Base-by-base conservation (phyloP, 2,888 invertebrate genomes). In the Scotopteryx bipunctaria region DNA sequence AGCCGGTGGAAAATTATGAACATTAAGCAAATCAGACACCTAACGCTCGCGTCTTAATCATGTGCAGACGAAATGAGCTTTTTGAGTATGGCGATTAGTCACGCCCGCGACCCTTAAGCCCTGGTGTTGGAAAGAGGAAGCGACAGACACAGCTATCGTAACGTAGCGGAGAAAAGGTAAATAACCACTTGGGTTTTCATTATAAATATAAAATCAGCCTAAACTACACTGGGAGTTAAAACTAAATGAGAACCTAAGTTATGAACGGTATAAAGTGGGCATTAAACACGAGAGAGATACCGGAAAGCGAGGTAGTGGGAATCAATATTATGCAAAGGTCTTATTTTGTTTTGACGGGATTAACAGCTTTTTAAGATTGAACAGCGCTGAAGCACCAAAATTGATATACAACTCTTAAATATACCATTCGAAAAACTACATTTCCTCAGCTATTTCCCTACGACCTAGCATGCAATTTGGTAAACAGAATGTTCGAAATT, bases 31-130 rank as follows among this genome's bases (percentile, higher is more conserved):
- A 59, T 56, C 56, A 48, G 54, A 59, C 48, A 57, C 41, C 45
- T 37, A 46, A 57, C 54, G 56, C 51, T 41, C 23, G 9, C 51
- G 25, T 59, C 58, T 58, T 61, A 58, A 63, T 64, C 56, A 57
- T 55, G 58, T 59, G 52, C 52, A 45, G 38, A 32, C 35, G 48
- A 59, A 59, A 53, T 44, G 54, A 50, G 63, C 54, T 52, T 49
- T 48, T 47, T 32, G 41, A 52, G 42, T 42, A 43, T 32, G 51
- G 27, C 47, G 21, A 61, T 59, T 59, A 57, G 43, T 60, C 53
- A 59, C 44, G 17, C 21, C 32, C 21, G 11, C 37, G 44, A 29
- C 45, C 43, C 50, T 43, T 21, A 32, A 21, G 15, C 32, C 19
- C 31, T 4, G 38, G 45, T 3, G 27, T 4, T 27, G 3, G 9